Percentiles rank a stretch among this genome's conserved stretches.
Evolutionary conservation across 2,797 vertebrate genomes (phyloP).

Genomic region (Rhabdomys pumilio): DNA sequence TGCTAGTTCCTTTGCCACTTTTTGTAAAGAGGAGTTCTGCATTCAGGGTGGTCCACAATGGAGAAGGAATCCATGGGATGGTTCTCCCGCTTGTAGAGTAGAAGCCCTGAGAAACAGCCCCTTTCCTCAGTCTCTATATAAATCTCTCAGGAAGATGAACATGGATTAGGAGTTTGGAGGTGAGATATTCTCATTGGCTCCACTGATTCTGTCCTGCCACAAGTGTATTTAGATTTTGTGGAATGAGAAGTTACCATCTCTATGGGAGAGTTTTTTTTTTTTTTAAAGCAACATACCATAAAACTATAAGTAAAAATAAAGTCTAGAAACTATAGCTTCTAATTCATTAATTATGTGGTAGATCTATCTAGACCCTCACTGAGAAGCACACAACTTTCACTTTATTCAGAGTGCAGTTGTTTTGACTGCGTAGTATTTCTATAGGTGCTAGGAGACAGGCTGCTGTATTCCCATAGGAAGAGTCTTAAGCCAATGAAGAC

Average conservation of each 20-base stretch:
- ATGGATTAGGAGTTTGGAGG: not conserved
- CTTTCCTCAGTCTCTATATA: not conserved
- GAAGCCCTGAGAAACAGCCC: not conserved
- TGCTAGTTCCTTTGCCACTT: not conserved
- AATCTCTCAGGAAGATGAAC: not conserved
- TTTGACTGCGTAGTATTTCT: not conserved
- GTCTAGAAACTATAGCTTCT: not conserved
- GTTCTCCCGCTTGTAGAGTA: not conserved
- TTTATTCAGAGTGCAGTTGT: not conserved
- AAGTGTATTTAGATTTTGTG: not conserved
- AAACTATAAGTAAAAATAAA: not conserved
- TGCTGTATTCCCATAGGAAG: not conserved
- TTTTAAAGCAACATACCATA: not conserved
- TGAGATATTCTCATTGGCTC: not conserved
- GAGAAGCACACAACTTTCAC: fast-evolving
- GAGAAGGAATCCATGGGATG: not conserved
- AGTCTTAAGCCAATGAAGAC: not conserved
- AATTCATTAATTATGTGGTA: not conserved
- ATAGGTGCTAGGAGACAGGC: not conserved
- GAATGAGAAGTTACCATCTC: not conserved
- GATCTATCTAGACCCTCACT: not conserved
- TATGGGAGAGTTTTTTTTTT: no score
- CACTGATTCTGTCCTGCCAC: constrained; percentile 1
- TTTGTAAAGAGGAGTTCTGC: not conserved
- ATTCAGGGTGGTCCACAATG: not conserved